Evolutionary conservation across 2,797 vertebrate genomes (phyloP), one percentile per base, ranked within the genome.

Genomic region (Sitta carolinensis): DNA sequence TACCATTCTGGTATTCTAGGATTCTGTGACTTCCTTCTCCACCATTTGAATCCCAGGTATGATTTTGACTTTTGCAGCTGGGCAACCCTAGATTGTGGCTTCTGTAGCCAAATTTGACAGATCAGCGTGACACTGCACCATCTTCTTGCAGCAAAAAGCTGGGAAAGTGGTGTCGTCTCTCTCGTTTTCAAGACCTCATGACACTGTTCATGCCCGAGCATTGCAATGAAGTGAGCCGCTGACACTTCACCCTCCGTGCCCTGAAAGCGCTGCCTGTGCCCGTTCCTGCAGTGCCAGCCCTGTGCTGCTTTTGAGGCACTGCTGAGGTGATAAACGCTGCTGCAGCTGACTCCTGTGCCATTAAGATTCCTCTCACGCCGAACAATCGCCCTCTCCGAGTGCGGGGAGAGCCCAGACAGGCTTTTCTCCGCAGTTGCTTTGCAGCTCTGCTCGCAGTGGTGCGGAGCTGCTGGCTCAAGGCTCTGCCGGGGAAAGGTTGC

Each of bases 261-360:
- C 45, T 0, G 1, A 11, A 30, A 38, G 12, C 1, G 0, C 34
- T 82, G 54, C 50, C 59, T 1, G 12, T 0, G 0, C 26, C 32
- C 34, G 11, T 32, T 43, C 22, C 54, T 17, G 58, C 26, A 4
- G 36, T 6, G 38, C n/a, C 68, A 52, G 45, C 6, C 38, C 52
- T 10, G 45, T 7, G 70, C 45, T n/a, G 50, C 77, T 51, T 14
- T 26, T 7, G 7, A 52, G 50, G 61, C 22, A 25, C 26, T 5
- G 72, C 61, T 17, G 83, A n/a, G 77, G 45, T 64, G 84, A 45
- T 36, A 57, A 86, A 74, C 0, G 7, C 61, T 34, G 45, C 69
- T 0, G 18, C 84, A 88, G 76, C 81, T 11, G 2, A 67, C 48
- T 5, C 17, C 25, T 1, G 0, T 20, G 36, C 76, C 63, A 38